These are phyloP conservation scores for Trinorchestia longiramus DNA, from an alignment of 1,140 invertebrate species.

Conservation along the genomic window DNA sequence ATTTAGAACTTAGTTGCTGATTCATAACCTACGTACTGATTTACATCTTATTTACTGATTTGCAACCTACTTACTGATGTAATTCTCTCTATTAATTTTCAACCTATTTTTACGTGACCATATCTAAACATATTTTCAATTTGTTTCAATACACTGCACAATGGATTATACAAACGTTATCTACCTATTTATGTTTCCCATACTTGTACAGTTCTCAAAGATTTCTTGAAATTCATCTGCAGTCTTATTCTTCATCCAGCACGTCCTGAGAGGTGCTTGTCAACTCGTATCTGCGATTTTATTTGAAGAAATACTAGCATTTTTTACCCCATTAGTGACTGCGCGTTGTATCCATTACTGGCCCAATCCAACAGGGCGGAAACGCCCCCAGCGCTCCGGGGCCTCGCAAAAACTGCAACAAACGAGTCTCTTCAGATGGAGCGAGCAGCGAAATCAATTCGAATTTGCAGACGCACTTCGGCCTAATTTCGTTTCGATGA, in stretches of 20 bases:
- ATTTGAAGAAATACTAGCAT: background rate
- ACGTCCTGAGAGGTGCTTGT: background rate
- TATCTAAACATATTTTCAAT: too few species aligned
- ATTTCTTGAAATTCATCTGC: background rate
- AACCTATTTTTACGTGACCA: too few species aligned
- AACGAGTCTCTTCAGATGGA: constrained; percentile 44
- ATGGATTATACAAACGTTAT: too few species aligned
- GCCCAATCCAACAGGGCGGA: background rate
- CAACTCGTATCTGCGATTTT: background rate
- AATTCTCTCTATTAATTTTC: too few species aligned
- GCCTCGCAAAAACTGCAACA: background rate
- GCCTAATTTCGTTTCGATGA: constrained; percentile 54
- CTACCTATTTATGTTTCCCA: too few species aligned
- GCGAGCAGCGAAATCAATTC: constrained; percentile 43
- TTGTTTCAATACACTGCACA: too few species aligned
- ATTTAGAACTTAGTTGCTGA: too few species aligned
- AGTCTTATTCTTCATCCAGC: background rate
- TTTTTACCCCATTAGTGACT: background rate
- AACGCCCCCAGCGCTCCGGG: background rate
- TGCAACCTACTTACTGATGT: too few species aligned
- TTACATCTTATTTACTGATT: too few species aligned
- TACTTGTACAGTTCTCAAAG: too few species aligned
- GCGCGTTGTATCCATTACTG: background rate
- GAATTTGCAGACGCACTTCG: constrained; percentile 20
- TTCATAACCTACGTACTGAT: too few species aligned